Percentiles rank a stretch among this genome's conserved stretches.
Conservation (phyloP, 2,888 invertebrate species). For the Callimorpha dominula region DNA sequence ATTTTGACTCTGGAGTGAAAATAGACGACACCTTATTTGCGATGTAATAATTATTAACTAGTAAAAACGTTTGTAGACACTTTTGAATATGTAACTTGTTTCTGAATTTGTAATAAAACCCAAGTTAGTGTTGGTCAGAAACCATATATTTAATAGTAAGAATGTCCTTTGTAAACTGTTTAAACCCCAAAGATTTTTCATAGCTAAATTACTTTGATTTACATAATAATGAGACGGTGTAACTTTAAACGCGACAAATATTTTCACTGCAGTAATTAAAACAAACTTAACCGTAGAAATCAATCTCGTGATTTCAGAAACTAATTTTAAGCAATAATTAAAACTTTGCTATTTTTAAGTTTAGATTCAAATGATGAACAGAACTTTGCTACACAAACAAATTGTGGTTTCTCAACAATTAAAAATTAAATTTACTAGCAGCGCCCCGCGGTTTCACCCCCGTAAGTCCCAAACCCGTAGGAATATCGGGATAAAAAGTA, state of each 20-base stretch:
- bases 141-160: no score
- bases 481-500: no score
- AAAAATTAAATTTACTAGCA: conserved; percentile 21
- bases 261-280: background rate
- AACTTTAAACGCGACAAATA: background rate
- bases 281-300: conserved; percentile 27
- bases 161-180: no score
- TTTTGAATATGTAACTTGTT: no score
- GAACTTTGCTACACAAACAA: conserved; percentile 19
- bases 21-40: background rate
- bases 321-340: conserved; percentile 40
- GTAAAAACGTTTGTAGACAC: no score
- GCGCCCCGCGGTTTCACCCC: no score
- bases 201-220: background rate
- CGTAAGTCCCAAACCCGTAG: no score
- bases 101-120: background rate
- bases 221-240: background rate
- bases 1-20: background rate
- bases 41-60: background rate
- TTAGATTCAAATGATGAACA: conserved; percentile 24
- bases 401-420: background rate
- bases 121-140: no score
- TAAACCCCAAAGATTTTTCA: no score
- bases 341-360: conserved; percentile 38
- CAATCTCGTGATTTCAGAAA: conserved; percentile 32